Conservation (phyloP, 2,888 invertebrate species). For the Stegana nigrithorax region DNA sequence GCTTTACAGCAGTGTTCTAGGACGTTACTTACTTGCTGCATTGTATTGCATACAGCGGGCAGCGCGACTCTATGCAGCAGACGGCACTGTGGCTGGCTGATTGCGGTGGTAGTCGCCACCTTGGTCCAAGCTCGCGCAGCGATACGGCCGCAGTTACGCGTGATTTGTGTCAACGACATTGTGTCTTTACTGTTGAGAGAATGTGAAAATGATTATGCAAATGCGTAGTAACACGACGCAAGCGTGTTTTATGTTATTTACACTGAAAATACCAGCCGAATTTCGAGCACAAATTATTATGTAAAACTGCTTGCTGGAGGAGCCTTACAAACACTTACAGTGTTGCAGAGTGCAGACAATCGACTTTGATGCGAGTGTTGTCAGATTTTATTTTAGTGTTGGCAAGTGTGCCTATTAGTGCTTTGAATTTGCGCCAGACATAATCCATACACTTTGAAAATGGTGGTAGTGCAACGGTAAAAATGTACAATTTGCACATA, state of each 20-base stretch:
- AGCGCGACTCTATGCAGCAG: constrained; percentile 60
- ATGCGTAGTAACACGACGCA: not conserved
- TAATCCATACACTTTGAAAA: too few species aligned
- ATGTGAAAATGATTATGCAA: not conserved
- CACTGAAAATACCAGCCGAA: not conserved
- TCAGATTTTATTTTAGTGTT: too few species aligned
- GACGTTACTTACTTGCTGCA: constrained; percentile 51
- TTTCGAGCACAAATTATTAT: constrained; percentile 9
- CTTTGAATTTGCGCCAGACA: too few species aligned
- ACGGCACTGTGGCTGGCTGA: constrained; percentile 54
- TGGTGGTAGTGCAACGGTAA: too few species aligned
- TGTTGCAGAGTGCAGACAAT: too few species aligned
- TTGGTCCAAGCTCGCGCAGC: constrained; percentile 32
- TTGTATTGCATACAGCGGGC: constrained; percentile 53
- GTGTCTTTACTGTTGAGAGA: constrained; percentile 6
- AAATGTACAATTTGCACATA: too few species aligned
- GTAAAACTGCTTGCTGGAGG: not conserved
- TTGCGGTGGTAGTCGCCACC: constrained; percentile 43
- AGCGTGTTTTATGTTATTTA: not conserved
- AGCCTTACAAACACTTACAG: too few species aligned
- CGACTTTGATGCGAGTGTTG: too few species aligned
- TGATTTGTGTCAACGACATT: constrained; percentile 67
- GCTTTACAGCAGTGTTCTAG: too few species aligned
- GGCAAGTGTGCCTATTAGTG: too few species aligned
- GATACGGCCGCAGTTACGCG: constrained; percentile 63